Base-by-base conservation (phyloP, 2,888 invertebrate species). In the Lochmaea crataegi region DNA sequence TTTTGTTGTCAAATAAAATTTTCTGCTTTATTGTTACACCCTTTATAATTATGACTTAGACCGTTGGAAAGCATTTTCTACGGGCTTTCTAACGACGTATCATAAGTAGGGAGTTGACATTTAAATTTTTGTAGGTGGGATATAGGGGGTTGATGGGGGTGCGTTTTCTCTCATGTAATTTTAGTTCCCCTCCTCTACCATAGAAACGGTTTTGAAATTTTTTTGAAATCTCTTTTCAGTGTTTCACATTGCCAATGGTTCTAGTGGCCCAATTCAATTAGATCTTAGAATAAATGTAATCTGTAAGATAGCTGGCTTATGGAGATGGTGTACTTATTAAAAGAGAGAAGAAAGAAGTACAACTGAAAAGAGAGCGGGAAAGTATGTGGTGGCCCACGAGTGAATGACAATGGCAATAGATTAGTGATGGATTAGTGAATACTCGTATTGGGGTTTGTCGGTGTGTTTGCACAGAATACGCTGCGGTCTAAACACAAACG, bases 351-450 rank as follows among this genome's bases (percentile, higher is more conserved):
- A 56, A n/a, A 65, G 26, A 65, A 41, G 65, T 58, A 57, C 0
- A 48, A 38, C 66, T 51, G 42, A 53, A 68, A 72, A 56, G 45
- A 56, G 26, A 68, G 68, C 45, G 57, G 64, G 64, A 64, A 56
- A 63, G 18, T 67, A 72, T 68, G 68, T 73, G 73, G 70, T 74
- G 73, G 67, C 56, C 73, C 61, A 66, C 65, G 70, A 65, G 67
- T 67, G 64, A 74, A 71, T 70, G 73, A 67, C 73, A 74, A 66
- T 70, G 22, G 64, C 73, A 70, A 74, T 72, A 74, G 67, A 74
- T 74, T 69, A 68, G 73, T 73, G 73, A 73, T 73, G 73, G 73
- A 73, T 73, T 73, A 74, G 73, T 68, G 68, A 58, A 72, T 64
- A 68, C 65, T 68, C 72, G 68, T 41, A 68, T 72, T 64, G 72